A percentile compares a stretch with the other conserved stretches of the same genome.
These are phyloP conservation scores for Empidonax traillii DNA, from an alignment of 2,113 vertebrate species.

Conservation along the genomic window DNA sequence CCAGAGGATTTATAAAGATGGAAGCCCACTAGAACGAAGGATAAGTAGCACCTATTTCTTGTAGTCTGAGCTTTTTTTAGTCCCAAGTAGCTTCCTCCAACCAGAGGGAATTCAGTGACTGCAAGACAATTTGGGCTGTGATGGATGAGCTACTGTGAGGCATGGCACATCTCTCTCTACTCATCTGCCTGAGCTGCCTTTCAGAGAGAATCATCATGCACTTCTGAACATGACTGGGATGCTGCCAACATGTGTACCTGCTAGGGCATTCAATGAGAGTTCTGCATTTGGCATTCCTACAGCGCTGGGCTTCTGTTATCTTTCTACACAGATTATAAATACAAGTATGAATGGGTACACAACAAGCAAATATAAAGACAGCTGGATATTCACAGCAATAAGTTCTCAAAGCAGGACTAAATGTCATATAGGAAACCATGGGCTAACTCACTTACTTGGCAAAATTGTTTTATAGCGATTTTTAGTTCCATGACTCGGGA, in stretches of 20 bases:
- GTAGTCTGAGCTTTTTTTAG: background rate
- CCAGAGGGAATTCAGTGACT: background rate
- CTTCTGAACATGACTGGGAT: background rate
- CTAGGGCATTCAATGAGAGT: background rate
- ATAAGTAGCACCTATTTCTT: background rate
- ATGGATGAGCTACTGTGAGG: background rate
- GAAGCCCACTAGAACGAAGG: background rate
- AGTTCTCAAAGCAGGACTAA: background rate
- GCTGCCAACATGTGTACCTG: background rate
- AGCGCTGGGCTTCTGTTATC: background rate
- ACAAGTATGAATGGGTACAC: background rate
- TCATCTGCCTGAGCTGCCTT: background rate
- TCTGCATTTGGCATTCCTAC: background rate
- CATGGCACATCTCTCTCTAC: background rate
- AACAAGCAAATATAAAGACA: background rate
- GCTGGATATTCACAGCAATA: background rate
- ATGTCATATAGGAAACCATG: background rate
- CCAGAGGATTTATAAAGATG: background rate
- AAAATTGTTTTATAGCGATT: slow-evolving; percentile 97
- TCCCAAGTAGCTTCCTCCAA: background rate
- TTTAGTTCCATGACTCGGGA: slow-evolving; percentile 92
- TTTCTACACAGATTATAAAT: background rate
- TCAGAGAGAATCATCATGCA: background rate
- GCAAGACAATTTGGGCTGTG: background rate
- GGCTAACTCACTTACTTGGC: slow-evolving; percentile 87